A percentile compares a stretch with the other conserved stretches of the same genome.
These are phyloP conservation scores for Cryptoblepharus egeriae DNA, from an alignment of 2,797 vertebrate species.

Conservation along the genomic window DNA sequence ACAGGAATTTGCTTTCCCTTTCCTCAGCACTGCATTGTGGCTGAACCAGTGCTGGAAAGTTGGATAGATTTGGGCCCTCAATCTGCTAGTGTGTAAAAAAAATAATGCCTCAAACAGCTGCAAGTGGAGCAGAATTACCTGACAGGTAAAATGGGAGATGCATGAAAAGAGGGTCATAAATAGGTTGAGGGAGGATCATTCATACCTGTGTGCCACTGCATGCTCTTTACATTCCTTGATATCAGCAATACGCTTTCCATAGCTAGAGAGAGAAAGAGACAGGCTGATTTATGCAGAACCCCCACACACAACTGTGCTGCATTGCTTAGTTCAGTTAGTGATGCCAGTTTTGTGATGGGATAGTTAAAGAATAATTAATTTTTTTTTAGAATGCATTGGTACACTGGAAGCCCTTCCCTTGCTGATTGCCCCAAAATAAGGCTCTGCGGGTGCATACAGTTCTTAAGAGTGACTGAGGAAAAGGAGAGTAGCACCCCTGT, in stretches of 20 bases:
- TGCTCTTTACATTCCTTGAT: slow-evolving; percentile 91
- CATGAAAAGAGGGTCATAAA: background rate
- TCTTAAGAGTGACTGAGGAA: background rate
- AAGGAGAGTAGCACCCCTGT: background rate
- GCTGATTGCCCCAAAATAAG: background rate
- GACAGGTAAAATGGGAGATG: background rate
- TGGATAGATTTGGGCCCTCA: no score
- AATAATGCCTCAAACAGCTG: background rate
- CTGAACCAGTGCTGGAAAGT: no score
- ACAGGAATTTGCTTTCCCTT: no score
- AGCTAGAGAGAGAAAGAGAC: slow-evolving; percentile 73
- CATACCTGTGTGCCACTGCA: slow-evolving; percentile 82
- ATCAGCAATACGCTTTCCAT: slow-evolving; percentile 87
- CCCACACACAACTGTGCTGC: background rate
- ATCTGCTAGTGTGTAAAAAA: no score
- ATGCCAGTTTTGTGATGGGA: background rate
- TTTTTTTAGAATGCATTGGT: background rate
- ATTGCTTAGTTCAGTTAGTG: background rate
- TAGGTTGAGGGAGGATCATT: background rate
- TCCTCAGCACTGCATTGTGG: no score
- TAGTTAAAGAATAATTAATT: no score
- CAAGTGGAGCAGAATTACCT: background rate
- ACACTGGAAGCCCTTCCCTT: background rate
- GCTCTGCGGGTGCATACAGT: background rate
- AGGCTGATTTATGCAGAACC: background rate